Percentiles rank a stretch among this genome's conserved stretches.
These are phyloP conservation scores for Propsilocerus akamusi DNA, from an alignment of 1,140 invertebrate genomes.

Conservation along the genomic window DNA sequence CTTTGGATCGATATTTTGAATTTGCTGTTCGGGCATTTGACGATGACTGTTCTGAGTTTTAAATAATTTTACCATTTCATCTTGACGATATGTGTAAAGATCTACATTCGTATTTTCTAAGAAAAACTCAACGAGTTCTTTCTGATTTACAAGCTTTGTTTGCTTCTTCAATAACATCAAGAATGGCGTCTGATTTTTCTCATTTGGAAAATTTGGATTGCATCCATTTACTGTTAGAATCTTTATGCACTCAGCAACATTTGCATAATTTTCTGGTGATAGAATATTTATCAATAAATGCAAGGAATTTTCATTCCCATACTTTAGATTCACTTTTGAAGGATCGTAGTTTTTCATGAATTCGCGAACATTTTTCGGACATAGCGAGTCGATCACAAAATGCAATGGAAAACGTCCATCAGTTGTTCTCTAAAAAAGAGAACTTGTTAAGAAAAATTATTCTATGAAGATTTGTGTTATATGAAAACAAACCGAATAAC, in stretches of 20 bases:
- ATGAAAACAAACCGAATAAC: constrained; percentile 28
- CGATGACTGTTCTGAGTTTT: constrained; percentile 34
- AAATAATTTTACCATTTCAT: constrained; percentile 30
- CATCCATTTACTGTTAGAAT: constrained; percentile 35
- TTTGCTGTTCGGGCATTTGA: neutral
- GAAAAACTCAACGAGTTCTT: constrained; percentile 28
- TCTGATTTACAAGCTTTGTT: constrained; percentile 23
- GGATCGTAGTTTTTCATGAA: constrained; percentile 31
- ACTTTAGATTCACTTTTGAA: constrained; percentile 31
- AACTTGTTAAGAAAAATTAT: constrained; percentile 13
- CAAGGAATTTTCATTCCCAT: constrained; percentile 35
- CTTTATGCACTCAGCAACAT: constrained; percentile 24
- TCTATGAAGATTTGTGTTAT: neutral
- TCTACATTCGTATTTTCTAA: constrained; percentile 27
- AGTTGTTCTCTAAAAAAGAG: constrained; percentile 33
- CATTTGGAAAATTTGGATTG: constrained; percentile 41
- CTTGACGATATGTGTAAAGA: constrained; percentile 34
- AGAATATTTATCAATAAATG: constrained; percentile 38
- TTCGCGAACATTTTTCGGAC: constrained; percentile 29
- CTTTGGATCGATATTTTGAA: neutral
- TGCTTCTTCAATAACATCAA: constrained; percentile 34
- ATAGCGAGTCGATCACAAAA: constrained; percentile 37
- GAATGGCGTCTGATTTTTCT: constrained; percentile 36
- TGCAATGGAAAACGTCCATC: constrained; percentile 26
- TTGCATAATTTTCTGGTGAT: constrained; percentile 26